Percentiles rank a stretch among this genome's conserved stretches.
Conservation (phyloP, 2,888 invertebrate genomes). For the Oegoconia quadripuncta region DNA sequence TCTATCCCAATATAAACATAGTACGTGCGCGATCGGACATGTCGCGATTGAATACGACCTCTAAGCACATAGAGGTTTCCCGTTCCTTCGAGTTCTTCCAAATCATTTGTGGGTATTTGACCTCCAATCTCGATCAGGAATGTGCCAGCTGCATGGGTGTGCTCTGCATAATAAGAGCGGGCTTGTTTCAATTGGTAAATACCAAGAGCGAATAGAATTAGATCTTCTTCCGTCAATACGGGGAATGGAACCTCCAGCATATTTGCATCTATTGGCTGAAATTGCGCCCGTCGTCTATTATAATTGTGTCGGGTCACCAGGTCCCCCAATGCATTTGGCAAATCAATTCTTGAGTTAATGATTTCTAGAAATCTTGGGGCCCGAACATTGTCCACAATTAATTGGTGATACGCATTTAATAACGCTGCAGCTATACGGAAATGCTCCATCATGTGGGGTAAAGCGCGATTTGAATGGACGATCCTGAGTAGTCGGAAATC, state of each 20-base stretch:
- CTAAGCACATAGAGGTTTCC: conserved; percentile 1
- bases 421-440: conserved; percentile 1
- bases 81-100: neutral
- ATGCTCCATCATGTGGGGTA: conserved; percentile 3
- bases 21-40: conserved; percentile 1
- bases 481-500: conserved; percentile 1
- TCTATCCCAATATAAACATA: conserved; percentile 9
- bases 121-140: neutral
- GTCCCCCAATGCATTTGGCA: neutral
- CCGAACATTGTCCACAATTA: neutral
- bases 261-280: conserved; percentile 1
- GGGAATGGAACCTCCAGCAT: conserved; percentile 4
- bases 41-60: conserved; percentile 6
- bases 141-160: neutral
- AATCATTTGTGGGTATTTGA: neutral
- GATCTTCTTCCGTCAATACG: conserved; percentile 1
- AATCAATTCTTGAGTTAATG: neutral
- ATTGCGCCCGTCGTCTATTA: neutral
- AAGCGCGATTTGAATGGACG: neutral
- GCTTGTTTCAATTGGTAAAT: conserved; percentile 5
- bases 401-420: conserved; percentile 2
- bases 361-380: neutral
- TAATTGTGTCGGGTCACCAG: neutral
- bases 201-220: conserved; percentile 4
- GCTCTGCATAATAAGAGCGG: conserved; percentile 6